These are phyloP conservation scores for Psittacula cyanocephala DNA, from an alignment of 2,113 vertebrate genomes.

Conservation along the genomic window DNA sequence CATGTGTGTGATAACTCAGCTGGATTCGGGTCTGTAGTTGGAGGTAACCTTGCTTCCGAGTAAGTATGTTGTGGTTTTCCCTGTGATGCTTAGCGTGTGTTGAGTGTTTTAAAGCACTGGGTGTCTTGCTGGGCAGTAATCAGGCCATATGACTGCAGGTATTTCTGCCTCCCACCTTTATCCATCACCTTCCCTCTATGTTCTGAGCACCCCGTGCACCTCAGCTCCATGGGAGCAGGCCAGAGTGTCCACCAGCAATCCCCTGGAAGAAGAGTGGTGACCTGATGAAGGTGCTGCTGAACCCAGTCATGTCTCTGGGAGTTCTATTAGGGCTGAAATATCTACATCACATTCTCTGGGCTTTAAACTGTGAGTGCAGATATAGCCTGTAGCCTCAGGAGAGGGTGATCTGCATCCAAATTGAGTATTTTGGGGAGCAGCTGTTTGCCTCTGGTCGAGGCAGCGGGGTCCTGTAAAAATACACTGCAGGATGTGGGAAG, in stretches of 20 bases:
- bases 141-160: no score
- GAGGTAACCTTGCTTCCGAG: neutral
- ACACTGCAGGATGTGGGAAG: neutral
- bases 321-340: neutral
- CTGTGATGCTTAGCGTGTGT: neutral
- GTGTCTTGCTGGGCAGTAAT: neutral
- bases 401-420: neutral
- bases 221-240: neutral
- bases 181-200: neutral
- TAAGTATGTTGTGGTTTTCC: neutral
- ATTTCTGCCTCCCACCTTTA: neutral
- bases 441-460: neutral
- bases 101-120: neutral
- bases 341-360: neutral
- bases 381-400: neutral
- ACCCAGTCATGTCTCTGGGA: neutral
- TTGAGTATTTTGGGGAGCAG: neutral
- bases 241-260: no score
- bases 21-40: neutral
- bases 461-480: neutral
- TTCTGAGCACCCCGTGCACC: accelerated
- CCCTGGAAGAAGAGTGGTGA: neutral
- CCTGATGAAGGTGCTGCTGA: neutral
- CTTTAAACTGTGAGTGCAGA: neutral
- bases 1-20: neutral